Evolutionary conservation across 2,888 invertebrate species (phyloP), one percentile per base, ranked within the genome.

Genomic region (Brachynemurus nebulosus): DNA sequence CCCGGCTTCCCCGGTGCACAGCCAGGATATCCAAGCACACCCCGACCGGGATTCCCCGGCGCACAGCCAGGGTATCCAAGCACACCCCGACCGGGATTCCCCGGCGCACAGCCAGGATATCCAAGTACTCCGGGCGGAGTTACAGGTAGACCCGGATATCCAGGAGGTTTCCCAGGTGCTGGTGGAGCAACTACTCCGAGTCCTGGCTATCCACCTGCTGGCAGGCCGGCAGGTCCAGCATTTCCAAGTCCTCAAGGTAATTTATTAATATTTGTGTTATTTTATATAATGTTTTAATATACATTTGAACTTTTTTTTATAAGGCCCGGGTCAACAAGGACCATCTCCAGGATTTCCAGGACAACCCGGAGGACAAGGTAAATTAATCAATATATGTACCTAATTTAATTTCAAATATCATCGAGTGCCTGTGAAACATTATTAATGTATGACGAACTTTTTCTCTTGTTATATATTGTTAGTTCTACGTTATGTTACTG

Each of bases 151-250:
- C 43, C 44, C 36, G 44, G 48, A 4, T 42, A 48, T 1, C 45
- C 42, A 47, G 48, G 52, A 30, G 41, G 43, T 40, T 47, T 51
- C 16, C 49, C 47, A 47, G 52, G 51, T 35, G 46, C 44, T 14
- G 36, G 44, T 42, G 50, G 57, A 45, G 49, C 49, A 34, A 6
- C 8, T 45, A 44, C 36, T n/a, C 45, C 27, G 40, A 43, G 36
- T 47, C 52, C 12, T 11, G 53, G 55, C 33, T 46, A 52, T 37
- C 54, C 54, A 16, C 54, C 58, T 5, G 48, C 54, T n/a, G 30
- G 30, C 5, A 4, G n/a, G 14, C 30, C 30, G 14, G 30, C 30
- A 6, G 30, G 30, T 30, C 30, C 30, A 30, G 30, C 9, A 2
- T 30, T 30, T 14, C 48, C 46, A 21, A 8, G n/a, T n/a, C n/a